A percentile compares a stretch with the other conserved stretches of the same genome.
phyloP scores from a whole-genome alignment of 2,797 vertebrate genomes.

The Arremon aurantiirostris region DNA sequence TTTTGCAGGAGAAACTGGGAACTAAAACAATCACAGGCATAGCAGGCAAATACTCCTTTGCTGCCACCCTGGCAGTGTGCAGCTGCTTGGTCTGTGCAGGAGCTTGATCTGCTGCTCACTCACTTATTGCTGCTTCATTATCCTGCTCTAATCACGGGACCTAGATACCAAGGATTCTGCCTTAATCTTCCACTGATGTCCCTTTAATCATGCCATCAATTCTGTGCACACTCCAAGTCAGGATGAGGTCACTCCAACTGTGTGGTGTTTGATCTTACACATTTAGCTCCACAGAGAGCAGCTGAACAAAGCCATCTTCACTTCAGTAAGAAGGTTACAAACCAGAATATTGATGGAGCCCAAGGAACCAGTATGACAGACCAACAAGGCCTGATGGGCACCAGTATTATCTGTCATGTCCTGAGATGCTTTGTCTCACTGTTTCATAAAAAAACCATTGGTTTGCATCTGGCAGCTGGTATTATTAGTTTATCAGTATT shows the following conservation, averaged over 20 bases:
- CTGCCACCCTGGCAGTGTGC: not conserved
- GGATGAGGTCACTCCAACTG: not conserved
- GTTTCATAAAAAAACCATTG: not conserved
- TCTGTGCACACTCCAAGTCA: not conserved
- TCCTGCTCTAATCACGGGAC: not conserved
- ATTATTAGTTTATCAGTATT: not conserved
- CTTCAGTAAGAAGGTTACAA: not conserved
- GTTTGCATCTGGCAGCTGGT: not conserved
- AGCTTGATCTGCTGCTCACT: constrained; percentile 22
- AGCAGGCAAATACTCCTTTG: not conserved
- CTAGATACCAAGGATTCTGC: constrained; percentile 33
- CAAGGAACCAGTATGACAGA: not conserved
- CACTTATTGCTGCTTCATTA: constrained; percentile 36
- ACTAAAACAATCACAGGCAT: not conserved
- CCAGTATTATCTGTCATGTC: not conserved
- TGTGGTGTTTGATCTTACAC: not conserved
- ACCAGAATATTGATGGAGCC: not conserved
- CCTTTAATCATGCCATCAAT: constrained; percentile 40
- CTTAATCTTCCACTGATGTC: constrained; percentile 44
- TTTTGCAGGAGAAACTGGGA: not conserved
- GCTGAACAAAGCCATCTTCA: not conserved
- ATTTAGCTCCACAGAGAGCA: not conserved
- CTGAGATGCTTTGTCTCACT: not conserved
- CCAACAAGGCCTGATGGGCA: not conserved
- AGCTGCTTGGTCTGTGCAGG: not conserved